These are phyloP conservation scores for Marmota monax DNA, from an alignment of 2,113 vertebrate genomes.

Conservation along the genomic window DNA sequence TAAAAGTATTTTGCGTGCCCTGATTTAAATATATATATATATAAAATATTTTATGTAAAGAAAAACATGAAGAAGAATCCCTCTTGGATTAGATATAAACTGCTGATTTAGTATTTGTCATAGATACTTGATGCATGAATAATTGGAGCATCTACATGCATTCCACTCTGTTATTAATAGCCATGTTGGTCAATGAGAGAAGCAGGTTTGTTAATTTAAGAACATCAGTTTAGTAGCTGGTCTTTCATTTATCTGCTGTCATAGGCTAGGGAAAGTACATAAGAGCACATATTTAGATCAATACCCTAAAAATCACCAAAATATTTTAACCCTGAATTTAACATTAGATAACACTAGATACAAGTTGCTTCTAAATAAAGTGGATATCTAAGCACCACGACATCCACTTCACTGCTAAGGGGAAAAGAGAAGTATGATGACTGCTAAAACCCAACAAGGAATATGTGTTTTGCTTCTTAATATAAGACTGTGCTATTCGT, in stretches of 20 bases:
- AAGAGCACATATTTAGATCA: neutral
- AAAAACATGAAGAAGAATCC: neutral
- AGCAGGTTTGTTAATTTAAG: neutral
- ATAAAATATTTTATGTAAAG: neutral
- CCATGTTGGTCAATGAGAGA: constrained; percentile 9
- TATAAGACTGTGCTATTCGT: neutral
- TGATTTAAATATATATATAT: no score
- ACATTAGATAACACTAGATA: neutral
- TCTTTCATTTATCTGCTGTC: neutral
- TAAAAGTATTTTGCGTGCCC: neutral
- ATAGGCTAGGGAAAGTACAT: neutral
- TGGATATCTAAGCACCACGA: neutral
- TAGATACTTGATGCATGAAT: neutral
- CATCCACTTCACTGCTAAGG: neutral
- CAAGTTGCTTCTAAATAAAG: constrained; percentile 22
- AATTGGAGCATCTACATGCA: neutral
- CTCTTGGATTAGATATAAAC: neutral
- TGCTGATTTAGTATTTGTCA: neutral
- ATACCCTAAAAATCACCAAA: neutral
- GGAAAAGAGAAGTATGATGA: neutral
- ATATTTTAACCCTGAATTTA: neutral
- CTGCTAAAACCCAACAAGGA: neutral
- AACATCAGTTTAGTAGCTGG: neutral
- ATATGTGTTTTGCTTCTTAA: neutral
- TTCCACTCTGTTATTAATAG: neutral